Percentiles rank a stretch among this genome's conserved stretches.
Evolutionary conservation across 23 tunicate genomes (phyloP).

Genomic region (Diplosoma virens): DNA sequence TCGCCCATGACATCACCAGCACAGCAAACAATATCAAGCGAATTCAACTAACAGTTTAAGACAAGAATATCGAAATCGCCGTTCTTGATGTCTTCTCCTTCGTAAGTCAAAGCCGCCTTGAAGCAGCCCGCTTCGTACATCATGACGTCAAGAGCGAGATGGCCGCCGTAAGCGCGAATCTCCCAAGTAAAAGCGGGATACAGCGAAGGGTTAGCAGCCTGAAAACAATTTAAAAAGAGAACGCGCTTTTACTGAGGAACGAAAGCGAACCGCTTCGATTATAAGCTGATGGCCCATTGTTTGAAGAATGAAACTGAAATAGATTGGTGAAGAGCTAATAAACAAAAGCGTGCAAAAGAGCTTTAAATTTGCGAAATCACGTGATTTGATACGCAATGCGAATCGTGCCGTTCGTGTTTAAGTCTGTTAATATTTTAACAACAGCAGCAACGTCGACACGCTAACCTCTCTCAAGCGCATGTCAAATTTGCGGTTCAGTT

Average conservation of each 20-base stretch:
- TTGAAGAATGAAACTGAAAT: too few relatives aligned
- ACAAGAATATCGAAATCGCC: constrained; percentile 78
- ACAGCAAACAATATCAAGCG: too few relatives aligned
- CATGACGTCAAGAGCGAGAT: background rate
- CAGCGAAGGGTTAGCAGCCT: constrained; percentile 8
- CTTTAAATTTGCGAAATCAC: too few relatives aligned
- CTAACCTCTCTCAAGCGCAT: constrained; percentile 44
- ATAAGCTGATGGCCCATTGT: too few relatives aligned
- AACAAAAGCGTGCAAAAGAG: too few relatives aligned
- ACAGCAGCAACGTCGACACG: too few relatives aligned
- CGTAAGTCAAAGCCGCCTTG: constrained; percentile 65
- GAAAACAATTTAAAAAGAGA: too few relatives aligned
- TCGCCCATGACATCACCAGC: too few relatives aligned
- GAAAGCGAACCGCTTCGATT: too few relatives aligned
- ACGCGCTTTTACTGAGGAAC: too few relatives aligned
- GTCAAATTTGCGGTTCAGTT: constrained; percentile 46
- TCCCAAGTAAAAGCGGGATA: constrained; percentile 47
- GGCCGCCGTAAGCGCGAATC: background rate
- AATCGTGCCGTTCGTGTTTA: background rate
- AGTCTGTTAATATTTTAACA: too few relatives aligned
- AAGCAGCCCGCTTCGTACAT: constrained; percentile 57
- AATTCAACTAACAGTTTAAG: constrained; percentile 36
- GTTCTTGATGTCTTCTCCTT: constrained; percentile 44
- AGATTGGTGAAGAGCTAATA: too few relatives aligned
- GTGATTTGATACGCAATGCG: background rate